Percentiles rank a stretch among this genome's conserved stretches.
Conservation (phyloP, 2,113 vertebrate genomes). For the Channa argus region DNA sequence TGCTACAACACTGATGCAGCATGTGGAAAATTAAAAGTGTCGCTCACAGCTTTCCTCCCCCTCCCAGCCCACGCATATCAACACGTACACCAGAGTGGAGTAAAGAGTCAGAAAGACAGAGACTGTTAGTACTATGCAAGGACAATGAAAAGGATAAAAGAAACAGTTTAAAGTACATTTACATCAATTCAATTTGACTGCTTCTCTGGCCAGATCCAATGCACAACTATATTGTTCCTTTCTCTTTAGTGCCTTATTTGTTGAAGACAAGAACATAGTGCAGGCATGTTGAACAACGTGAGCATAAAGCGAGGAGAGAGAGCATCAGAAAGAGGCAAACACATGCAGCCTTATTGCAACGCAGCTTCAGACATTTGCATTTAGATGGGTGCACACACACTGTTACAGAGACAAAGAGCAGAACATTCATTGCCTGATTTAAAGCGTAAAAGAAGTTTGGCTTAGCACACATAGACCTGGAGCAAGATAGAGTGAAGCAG, state of each 20-base stretch:
- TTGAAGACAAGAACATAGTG: slow-evolving; percentile 43
- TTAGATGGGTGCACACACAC: slow-evolving; percentile 86
- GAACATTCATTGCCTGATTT: slow-evolving; percentile 62
- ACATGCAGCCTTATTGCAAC: slow-evolving; percentile 53
- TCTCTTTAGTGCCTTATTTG: slow-evolving; percentile 47
- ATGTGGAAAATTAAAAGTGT: slow-evolving; percentile 79
- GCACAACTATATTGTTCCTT: slow-evolving; percentile 6
- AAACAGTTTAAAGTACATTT: slow-evolving; percentile 15
- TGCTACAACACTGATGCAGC: slow-evolving; percentile 68
- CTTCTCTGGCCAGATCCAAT: slow-evolving; percentile 26
- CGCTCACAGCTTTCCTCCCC: slow-evolving; percentile 58
- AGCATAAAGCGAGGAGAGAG: not conserved
- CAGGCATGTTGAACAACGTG: not conserved
- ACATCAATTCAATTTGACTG: not conserved
- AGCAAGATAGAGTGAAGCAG: slow-evolving; percentile 23
- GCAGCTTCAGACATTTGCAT: slow-evolving; percentile 86
- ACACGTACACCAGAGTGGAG: slow-evolving; percentile 20
- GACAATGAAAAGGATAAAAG: not conserved
- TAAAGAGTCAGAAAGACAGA: not conserved
- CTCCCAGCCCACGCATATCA: slow-evolving; percentile 23
- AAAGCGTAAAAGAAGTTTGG: slow-evolving; percentile 53
- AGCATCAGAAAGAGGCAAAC: slow-evolving; percentile 18
- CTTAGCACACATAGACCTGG: slow-evolving; percentile 25
- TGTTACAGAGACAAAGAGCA: slow-evolving; percentile 73
- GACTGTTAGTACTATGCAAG: not conserved